Conservation (phyloP, 2,888 invertebrate species). For the Dinocampus coccinellae region DNA sequence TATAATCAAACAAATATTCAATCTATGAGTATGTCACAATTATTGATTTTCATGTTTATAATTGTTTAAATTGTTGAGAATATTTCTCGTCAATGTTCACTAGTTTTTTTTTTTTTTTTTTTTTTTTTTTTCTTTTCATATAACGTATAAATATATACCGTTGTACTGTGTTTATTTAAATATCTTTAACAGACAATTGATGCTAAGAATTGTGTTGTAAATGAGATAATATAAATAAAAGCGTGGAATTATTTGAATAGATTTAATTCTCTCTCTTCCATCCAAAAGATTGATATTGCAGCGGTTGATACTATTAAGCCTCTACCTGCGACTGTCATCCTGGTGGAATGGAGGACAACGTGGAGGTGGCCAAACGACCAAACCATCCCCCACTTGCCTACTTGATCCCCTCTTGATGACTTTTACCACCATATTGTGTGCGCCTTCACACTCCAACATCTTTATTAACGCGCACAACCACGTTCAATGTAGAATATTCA, state of each 20-base stretch:
- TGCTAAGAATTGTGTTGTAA: too few species aligned
- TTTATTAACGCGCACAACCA: not conserved
- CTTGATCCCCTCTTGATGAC: slow-evolving; percentile 49
- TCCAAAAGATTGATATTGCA: not conserved
- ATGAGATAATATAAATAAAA: slow-evolving; percentile 7
- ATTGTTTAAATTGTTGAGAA: too few species aligned
- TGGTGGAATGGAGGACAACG: slow-evolving; percentile 57
- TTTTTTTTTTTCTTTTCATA: too few species aligned
- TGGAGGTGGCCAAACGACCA: slow-evolving; percentile 62
- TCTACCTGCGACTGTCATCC: slow-evolving; percentile 60
- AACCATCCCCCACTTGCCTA: slow-evolving; percentile 57
- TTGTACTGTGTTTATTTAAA: too few species aligned
- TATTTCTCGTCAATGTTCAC: too few species aligned
- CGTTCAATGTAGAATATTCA: not conserved
- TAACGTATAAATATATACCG: too few species aligned
- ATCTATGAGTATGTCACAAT: too few species aligned
- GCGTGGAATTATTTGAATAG: slow-evolving; percentile 18
- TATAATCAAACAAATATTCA: too few species aligned
- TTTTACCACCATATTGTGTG: not conserved
- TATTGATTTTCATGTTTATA: too few species aligned
- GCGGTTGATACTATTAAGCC: slow-evolving; percentile 42
- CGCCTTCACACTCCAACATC: slow-evolving; percentile 5
- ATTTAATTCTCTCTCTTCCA: not conserved
- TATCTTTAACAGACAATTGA: too few species aligned
- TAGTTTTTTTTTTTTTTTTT: too few species aligned